Base-by-base conservation (phyloP, 1,140 invertebrate genomes). In the Caenorhabditis brenneri region DNA sequence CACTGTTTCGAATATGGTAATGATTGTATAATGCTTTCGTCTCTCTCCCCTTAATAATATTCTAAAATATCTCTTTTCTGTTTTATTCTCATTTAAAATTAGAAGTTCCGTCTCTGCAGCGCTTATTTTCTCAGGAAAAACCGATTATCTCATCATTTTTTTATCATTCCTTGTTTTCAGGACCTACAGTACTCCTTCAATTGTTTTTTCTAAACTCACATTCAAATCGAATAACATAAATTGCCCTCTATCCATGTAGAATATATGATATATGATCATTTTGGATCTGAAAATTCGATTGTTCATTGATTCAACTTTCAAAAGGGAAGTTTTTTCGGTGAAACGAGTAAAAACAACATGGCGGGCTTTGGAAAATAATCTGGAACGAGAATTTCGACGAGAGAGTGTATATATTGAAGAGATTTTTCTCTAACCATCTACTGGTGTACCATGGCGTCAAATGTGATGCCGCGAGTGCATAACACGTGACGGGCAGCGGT, bases 211-310 rank as follows among this genome's bases (percentile, higher is more conserved):
- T 2, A 55, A 46, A 74, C 65, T 74, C 42, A 74, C 65, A 74
- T 74, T 74, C 42, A 74, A 46, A 24, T 74, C n/a, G n/a, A 74
- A 42, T 24, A 74, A n/a, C 36, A 74, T 74, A 24, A 15, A 9
- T 10, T 74, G 65, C 7, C 65, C 65, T 29, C 22, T 74, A 74
- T 74, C 65, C 65, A 74, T 74, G 65, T 74, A 74, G 36, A 74
- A 74, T 74, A 74, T 74, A 24, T 74, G 65, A 27, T 74, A 74
- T n/a, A 42, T 74, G 10, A 74, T 74, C 65, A 74, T 74, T 74
- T 39, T 74, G 19, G 36, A 55, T 27, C 53, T 55, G 53, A 55
- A 55, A 74, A 42, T 36, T 27, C n/a, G 0, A 16, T 15, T 36
- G 1, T 74, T 39, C 19, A 24, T 12, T 22, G n/a, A 39, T 4